Percentiles rank a stretch among this genome's conserved stretches.
Evolutionary conservation across 2,888 invertebrate species (phyloP).

Genomic region (Nephrotoma guestfalica): DNA sequence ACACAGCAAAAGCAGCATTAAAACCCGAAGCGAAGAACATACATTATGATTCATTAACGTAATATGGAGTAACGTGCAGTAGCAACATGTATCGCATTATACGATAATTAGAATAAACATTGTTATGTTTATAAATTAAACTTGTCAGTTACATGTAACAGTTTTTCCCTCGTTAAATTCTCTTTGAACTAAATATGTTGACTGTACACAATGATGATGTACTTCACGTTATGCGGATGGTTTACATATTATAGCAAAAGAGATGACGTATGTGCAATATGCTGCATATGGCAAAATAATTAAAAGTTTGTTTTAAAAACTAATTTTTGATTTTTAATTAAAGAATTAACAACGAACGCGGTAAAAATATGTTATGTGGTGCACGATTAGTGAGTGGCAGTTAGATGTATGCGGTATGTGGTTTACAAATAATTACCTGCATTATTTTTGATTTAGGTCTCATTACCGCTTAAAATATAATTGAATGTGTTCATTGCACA

Average conservation of each 20-base stretch:
- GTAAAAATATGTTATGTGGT: too few relatives aligned
- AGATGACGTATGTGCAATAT: neutral
- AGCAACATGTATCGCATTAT: neutral
- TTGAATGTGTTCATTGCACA: too few relatives aligned
- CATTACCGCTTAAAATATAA: neutral
- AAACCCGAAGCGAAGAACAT: too few relatives aligned
- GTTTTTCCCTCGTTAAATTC: neutral
- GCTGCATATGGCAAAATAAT: neutral
- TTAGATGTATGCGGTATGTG: too few relatives aligned
- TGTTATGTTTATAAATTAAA: neutral
- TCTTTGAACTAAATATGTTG: neutral
- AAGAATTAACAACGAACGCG: neutral
- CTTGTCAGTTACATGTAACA: neutral
- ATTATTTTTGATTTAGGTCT: too few relatives aligned
- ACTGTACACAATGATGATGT: neutral
- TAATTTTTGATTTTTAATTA: neutral
- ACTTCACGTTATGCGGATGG: neutral
- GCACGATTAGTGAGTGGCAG: too few relatives aligned
- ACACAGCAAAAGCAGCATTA: too few relatives aligned
- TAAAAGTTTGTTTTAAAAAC: neutral
- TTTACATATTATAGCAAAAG: neutral
- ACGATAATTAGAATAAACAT: neutral
- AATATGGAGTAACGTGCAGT: too few relatives aligned
- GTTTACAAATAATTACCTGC: too few relatives aligned
- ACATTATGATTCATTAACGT: too few relatives aligned